Base-by-base conservation (phyloP, 2,888 invertebrate species). In the Tetranychus piercei region DNA sequence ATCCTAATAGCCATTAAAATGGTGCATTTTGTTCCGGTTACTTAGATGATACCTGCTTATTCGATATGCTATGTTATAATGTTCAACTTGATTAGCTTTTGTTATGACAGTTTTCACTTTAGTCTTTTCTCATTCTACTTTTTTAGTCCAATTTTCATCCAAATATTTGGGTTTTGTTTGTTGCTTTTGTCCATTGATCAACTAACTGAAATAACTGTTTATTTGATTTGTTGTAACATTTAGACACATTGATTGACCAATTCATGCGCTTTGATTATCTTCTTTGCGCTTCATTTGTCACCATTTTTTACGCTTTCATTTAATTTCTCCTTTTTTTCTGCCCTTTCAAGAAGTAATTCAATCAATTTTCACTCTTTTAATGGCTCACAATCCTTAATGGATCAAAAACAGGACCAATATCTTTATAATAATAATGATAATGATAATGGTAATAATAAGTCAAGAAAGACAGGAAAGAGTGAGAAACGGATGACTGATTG, bases 31-130 rank as follows among this genome's bases (percentile, higher is more conserved):
- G 34, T 55, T 55, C 55, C 55, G 11, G 15, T 55, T 55, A 15
- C 9, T 55, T 55, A 6, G 55, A 55, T 55, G 15, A 15, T 15
- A 55, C 15, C 55, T 34, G 34, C 34, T 34, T 34, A 34, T 5
- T 34, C 34, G 34, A 5, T 34, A 34, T 34, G 34, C 34, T 34
- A 34, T 34, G 34, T 34, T 34, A 34, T n/a, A n/a, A n/a, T 15
- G 55, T 55, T 55, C 55, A 55, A 55, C 55, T 55, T 55, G 55
- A 55, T 55, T 55, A 55, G 55, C 55, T 55, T 55, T 55, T 55
- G 55, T 15, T 55, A 55, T 55, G 9, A 15, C 15, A 9, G 55
- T 55, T 15, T 55, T 55, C 9, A 15, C 55, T 55, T 55, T 55
- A 15, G 55, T 55, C 15, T 55, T 15, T 15, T 55, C 9, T 55